Evolutionary conservation across 2,888 invertebrate species (phyloP).

Genomic region (Xestia rhomboidea): DNA sequence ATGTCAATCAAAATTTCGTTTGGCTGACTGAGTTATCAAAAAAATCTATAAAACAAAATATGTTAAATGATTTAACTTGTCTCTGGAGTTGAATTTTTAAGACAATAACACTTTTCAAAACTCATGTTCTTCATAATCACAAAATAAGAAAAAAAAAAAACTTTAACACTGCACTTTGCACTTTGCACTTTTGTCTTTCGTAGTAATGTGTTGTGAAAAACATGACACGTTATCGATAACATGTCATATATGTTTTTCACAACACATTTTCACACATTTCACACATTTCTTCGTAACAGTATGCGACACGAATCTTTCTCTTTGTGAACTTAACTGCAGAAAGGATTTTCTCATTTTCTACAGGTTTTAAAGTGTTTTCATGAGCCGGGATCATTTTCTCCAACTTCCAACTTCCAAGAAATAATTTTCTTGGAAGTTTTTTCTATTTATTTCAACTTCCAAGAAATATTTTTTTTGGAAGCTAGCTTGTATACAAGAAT

Average conservation of each 20-base stretch:
- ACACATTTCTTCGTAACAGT: conserved; percentile 1
- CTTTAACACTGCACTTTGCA: too few species aligned
- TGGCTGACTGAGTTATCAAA: background rate
- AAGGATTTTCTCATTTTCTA: background rate
- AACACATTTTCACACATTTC: background rate
- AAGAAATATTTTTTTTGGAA: too few species aligned
- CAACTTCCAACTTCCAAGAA: too few species aligned
- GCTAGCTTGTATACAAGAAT: background rate
- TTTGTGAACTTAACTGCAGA: background rate
- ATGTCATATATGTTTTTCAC: background rate
- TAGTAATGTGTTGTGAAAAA: too few species aligned
- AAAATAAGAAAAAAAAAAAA: background rate
- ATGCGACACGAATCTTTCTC: background rate
- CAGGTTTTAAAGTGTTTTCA: background rate
- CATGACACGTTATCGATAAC: too few species aligned
- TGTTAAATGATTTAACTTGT: background rate
- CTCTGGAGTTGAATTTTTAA: background rate
- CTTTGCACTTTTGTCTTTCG: too few species aligned
- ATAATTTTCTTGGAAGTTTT: too few species aligned
- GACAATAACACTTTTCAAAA: background rate
- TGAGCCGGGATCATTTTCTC: too few species aligned
- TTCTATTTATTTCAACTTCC: too few species aligned
- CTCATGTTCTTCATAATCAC: background rate
- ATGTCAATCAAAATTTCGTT: too few species aligned
- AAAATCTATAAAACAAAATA: background rate